phyloP scores from a whole-genome alignment of 2,888 invertebrate genomes.

The Eretmocerus hayati region DNA sequence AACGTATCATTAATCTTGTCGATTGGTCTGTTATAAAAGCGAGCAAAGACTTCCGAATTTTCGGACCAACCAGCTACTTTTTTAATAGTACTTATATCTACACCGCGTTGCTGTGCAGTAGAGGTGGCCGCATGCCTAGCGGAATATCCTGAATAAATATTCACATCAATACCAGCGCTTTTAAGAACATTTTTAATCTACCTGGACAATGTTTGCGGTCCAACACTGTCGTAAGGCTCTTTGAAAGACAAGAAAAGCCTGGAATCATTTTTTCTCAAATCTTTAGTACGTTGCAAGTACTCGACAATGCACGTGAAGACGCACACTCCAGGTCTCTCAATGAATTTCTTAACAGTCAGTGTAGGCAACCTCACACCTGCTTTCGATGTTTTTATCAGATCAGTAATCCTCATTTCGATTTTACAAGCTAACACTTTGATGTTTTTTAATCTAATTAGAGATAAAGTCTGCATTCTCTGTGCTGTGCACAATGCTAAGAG shows the following conservation, averaged over 20 bases:
- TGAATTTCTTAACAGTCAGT: neutral
- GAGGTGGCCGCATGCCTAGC: too few relatives aligned
- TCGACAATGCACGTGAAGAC: neutral
- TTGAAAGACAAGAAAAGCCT: slow-evolving; percentile 11
- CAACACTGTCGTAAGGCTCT: slow-evolving; percentile 5
- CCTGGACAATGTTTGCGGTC: slow-evolving; percentile 10
- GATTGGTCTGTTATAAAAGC: slow-evolving; percentile 6
- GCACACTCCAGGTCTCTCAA: slow-evolving; percentile 2
- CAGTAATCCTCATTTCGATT: neutral
- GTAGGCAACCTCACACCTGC: neutral
- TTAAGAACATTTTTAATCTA: slow-evolving; percentile 10
- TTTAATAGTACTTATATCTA: too few relatives aligned
- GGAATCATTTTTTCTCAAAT: slow-evolving; percentile 1
- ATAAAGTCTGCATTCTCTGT: neutral
- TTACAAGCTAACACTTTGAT: neutral
- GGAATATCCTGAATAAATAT: too few relatives aligned
- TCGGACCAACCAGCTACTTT: too few relatives aligned
- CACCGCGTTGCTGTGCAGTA: too few relatives aligned
- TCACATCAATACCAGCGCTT: slow-evolving; percentile 3
- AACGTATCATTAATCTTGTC: too few relatives aligned
- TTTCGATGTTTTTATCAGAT: neutral
- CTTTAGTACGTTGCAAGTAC: slow-evolving; percentile 8
- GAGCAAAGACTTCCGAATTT: slow-evolving; percentile 9
- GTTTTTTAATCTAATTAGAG: neutral
- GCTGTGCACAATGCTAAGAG: neutral